Percentiles rank a stretch among this genome's conserved stretches.
These are phyloP conservation scores for Platysteira castanea DNA, from an alignment of 2,113 vertebrate genomes.

Conservation along the genomic window DNA sequence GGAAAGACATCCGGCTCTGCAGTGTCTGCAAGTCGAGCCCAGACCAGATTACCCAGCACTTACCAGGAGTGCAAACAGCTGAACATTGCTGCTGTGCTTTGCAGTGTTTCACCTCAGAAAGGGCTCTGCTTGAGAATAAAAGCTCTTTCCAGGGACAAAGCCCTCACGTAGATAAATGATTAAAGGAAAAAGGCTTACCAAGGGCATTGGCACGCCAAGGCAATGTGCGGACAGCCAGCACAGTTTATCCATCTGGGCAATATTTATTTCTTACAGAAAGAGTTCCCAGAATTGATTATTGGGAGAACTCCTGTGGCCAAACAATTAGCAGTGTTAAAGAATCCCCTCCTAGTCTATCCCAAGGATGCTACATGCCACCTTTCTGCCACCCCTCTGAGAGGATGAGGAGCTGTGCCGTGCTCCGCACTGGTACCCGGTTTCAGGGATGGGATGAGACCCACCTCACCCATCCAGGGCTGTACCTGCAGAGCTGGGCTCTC, in stretches of 20 bases:
- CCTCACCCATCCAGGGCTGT: accelerated
- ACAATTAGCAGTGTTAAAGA: background rate
- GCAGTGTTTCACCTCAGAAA: background rate
- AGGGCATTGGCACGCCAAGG: background rate
- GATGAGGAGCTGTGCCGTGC: background rate
- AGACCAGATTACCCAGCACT: background rate
- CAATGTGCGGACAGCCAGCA: background rate
- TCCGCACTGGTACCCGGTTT: accelerated
- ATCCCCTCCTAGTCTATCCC: background rate
- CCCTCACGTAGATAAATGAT: background rate
- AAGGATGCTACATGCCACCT: no score
- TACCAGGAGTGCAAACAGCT: background rate
- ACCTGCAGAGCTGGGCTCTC: background rate
- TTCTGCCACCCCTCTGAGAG: background rate
- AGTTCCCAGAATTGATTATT: background rate
- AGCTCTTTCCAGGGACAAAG: background rate
- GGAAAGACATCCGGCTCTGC: background rate
- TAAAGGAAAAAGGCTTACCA: background rate
- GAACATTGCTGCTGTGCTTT: background rate
- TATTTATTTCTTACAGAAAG: background rate
- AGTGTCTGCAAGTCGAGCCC: background rate
- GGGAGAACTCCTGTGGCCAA: background rate
- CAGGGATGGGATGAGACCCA: background rate
- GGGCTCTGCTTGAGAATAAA: background rate
- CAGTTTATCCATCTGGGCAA: background rate